Evolutionary conservation across 2,888 invertebrate genomes (phyloP).

Genomic region (Altica lythri): DNA sequence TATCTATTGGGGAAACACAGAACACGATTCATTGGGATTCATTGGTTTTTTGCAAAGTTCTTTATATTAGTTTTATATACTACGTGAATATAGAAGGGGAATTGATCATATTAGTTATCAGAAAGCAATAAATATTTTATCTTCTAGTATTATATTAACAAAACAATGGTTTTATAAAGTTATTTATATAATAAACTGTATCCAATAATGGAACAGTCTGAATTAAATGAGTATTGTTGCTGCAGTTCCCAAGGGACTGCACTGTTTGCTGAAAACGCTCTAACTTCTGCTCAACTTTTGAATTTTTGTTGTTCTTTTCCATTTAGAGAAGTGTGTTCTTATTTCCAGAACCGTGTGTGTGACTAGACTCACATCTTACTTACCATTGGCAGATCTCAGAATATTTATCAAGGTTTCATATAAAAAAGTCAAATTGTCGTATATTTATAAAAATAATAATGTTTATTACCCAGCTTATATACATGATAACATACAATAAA

Average conservation of each 20-base stretch:
- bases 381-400: no score
- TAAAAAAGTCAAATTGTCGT: no score
- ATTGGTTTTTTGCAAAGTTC: constrained; percentile 17
- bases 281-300: constrained; percentile 49
- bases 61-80: no score
- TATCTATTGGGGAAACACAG: constrained; percentile 22
- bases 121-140: no score
- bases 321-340: constrained; percentile 48
- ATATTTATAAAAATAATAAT: no score
- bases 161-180: no score
- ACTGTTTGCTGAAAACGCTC: constrained; percentile 50
- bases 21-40: constrained; percentile 23
- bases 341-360: constrained; percentile 42
- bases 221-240: constrained; percentile 7
- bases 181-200: constrained; percentile 5
- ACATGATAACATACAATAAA: no score
- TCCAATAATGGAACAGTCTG: background rate
- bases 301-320: constrained; percentile 54
- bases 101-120: no score
- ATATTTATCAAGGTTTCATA: no score
- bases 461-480: no score
- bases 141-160: no score
- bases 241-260: constrained; percentile 44
- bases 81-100: no score
- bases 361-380: constrained; percentile 49